These are phyloP conservation scores for Drosophila athabasca DNA, from an alignment of 1,140 invertebrate species.

Conservation along the genomic window DNA sequence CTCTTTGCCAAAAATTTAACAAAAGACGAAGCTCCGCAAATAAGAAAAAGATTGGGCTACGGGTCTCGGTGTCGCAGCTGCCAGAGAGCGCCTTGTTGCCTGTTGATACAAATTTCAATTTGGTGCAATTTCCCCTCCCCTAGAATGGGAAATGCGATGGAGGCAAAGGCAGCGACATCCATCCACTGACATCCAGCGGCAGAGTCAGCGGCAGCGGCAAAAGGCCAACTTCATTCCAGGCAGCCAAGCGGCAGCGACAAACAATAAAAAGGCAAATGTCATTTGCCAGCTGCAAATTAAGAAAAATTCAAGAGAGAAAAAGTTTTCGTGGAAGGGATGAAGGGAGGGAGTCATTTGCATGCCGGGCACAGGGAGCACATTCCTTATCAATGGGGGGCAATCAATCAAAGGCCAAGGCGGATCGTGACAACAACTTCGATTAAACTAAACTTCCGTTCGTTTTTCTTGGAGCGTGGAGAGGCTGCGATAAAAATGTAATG, in stretches of 20 bases:
- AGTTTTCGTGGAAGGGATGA: background rate
- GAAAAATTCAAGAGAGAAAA: conserved; percentile 40
- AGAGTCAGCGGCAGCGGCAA: background rate
- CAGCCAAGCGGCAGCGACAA: conserved; percentile 27
- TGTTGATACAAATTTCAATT: conserved; percentile 63
- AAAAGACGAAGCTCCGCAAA: conserved; percentile 22
- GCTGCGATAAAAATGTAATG: conserved; percentile 66
- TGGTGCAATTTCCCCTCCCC: conserved; percentile 39
- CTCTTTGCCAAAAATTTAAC: conserved; percentile 34
- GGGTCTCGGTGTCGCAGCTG: conserved; percentile 53
- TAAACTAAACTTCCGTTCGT: conserved; percentile 74
- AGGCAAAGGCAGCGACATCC: too few species aligned
- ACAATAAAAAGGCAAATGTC: conserved; percentile 61
- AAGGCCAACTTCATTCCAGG: conserved; percentile 37
- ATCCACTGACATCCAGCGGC: background rate
- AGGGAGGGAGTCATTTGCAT: conserved; percentile 51
- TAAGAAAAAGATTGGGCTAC: conserved; percentile 1
- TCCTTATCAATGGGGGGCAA: conserved; percentile 67
- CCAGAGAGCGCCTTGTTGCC: conserved; percentile 35
- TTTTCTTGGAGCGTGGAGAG: conserved; percentile 2
- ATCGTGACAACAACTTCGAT: conserved; percentile 75
- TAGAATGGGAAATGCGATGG: conserved; percentile 15
- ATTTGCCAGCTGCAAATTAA: conserved; percentile 69
- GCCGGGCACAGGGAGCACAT: conserved; percentile 19
- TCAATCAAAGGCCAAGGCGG: conserved; percentile 64